phyloP scores from a whole-genome alignment of 2,113 vertebrate genomes.

The Isichthys henryi region DNA sequence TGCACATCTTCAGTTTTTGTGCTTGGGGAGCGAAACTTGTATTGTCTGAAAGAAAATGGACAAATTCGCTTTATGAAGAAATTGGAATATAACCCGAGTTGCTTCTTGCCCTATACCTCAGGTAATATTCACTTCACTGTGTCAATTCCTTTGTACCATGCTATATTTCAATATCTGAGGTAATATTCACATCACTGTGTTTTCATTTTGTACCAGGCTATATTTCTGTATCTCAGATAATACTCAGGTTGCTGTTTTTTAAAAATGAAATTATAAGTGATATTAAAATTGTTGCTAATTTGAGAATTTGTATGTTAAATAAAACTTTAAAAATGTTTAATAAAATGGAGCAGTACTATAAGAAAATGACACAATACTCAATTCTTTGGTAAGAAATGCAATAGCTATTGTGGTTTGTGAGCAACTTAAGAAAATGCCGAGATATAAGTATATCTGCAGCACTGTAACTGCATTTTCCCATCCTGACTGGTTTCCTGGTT shows the following conservation, averaged over 20 bases:
- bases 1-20: conserved; percentile 74
- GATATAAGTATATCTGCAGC: background rate
- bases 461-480: background rate
- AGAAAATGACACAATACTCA: background rate
- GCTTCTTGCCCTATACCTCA: conserved; percentile 87
- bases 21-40: conserved; percentile 90
- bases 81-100: conserved; percentile 87
- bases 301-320: background rate
- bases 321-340: background rate
- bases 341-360: background rate
- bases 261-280: background rate
- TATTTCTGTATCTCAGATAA: background rate
- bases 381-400: background rate
- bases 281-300: background rate
- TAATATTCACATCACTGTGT: conserved; percentile 29
- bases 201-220: background rate
- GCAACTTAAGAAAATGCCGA: background rate
- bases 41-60: conserved; percentile 88
- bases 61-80: conserved; percentile 98
- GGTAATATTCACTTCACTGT: conserved; percentile 46
- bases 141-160: background rate
- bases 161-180: conserved; percentile 63
- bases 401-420: background rate
- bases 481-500: background rate
- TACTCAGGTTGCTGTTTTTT: background rate